phyloP scores from a whole-genome alignment of 2,113 vertebrate genomes.

The mouse (Mus musculus) region GRCm39 chr7:112656501-112657000 shows the following conservation, averaged over 20 bases:
- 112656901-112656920: neutral
- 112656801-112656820: neutral
- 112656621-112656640: neutral
- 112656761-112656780: neutral
- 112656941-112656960: neutral
- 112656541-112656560: neutral
- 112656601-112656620: neutral
- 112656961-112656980: neutral
- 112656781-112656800: neutral
- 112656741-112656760: neutral
- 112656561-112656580: neutral
- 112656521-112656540: neutral
- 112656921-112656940: neutral
- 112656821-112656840: neutral
- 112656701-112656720: neutral
- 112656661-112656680: neutral
- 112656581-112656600: neutral
- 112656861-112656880: neutral
- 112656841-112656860: neutral
- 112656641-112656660: constrained; percentile 22
- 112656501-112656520: neutral
- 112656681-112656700: neutral
- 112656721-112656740: neutral
- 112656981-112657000: neutral
- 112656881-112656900: no score